Base-by-base conservation (phyloP, 2,888 invertebrate genomes). In the Drosophila kanekoi region DNA sequence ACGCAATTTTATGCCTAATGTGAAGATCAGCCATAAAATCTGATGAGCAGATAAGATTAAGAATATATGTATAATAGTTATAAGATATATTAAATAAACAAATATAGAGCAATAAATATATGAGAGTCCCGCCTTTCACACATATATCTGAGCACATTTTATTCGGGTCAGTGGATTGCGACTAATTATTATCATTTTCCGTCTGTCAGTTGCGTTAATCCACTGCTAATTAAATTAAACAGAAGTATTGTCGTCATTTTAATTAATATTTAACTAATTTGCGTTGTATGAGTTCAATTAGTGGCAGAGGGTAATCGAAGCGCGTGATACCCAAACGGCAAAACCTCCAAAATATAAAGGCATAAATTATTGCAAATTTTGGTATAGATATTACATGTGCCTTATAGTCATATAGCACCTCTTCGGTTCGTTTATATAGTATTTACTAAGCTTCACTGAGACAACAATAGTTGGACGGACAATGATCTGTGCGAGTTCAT, bases 221-320 rank as follows among this genome's bases (percentile, higher is more conserved):
- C 20, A 43, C 44, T 41, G 74, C 53, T 85, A 81, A 81, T 82
- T 64, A 8, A 76, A 79, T 76, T 70, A 79, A 48, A 38, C 13
- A 44, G 11, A 67, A 45, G 33, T 44, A 60, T 54, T 38, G 41
- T 20, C 48, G 5, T 32, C 43, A 45, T 61, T 54, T 52, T 38
- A 41, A 60, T 68, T 72, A 70, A 23, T 54, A 20, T 23, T 51
- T 8, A 53, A 52, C 28, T 44, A 56, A 60, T 58, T 23, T 49
- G 44, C 6, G 20, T 45, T n/a, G 43, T 64, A 48, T 66, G 54
- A 52, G 33, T 44, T 68, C 20, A 60, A 77, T 85, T 84, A 81
- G 53, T 69, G 48, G 38, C 33, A 44, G 60, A 67, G 61, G 67
- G 41, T 44, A 52, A 58, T 40, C 16, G 41, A 62, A 20, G 33